phyloP scores from a whole-genome alignment of 2,888 invertebrate species.

The Drosophila infuscata region DNA sequence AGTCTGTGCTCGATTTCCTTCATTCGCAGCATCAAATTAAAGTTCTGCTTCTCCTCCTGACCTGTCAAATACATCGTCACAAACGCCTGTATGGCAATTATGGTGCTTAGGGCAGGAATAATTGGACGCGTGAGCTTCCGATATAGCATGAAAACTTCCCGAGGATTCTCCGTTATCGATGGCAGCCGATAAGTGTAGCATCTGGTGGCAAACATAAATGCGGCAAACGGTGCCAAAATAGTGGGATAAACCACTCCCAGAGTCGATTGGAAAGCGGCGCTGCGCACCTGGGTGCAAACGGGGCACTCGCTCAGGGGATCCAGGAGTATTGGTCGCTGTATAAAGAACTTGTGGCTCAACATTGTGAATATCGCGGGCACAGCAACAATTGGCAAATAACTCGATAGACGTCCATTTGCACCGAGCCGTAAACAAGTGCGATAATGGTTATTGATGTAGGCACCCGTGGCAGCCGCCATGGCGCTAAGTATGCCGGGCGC shows the following conservation, averaged over 20 bases:
- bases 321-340: slow-evolving; percentile 87
- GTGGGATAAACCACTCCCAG: slow-evolving; percentile 88
- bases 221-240: slow-evolving; percentile 87
- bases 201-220: slow-evolving; percentile 88
- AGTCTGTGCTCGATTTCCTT: slow-evolving; percentile 73
- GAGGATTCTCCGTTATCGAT: slow-evolving; percentile 87
- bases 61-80: slow-evolving; percentile 87
- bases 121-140: slow-evolving; percentile 87
- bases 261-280: slow-evolving; percentile 86
- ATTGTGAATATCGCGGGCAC: slow-evolving; percentile 87
- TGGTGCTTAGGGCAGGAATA: slow-evolving; percentile 85
- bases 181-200: slow-evolving; percentile 89
- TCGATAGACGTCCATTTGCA: slow-evolving; percentile 87
- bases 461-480: slow-evolving; percentile 86
- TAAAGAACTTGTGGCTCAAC: slow-evolving; percentile 87
- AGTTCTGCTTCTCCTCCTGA: slow-evolving; percentile 86
- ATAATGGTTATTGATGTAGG: slow-evolving; percentile 88
- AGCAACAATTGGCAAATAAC: slow-evolving; percentile 87
- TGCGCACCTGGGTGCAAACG: slow-evolving; percentile 88
- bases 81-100: slow-evolving; percentile 86
- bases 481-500: slow-evolving; percentile 86
- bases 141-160: slow-evolving; percentile 86
- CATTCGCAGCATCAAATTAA: slow-evolving; percentile 75
- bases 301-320: slow-evolving; percentile 87
- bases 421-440: slow-evolving; percentile 88